Evolutionary conservation across 2,797 vertebrate genomes (phyloP).

Genomic region (Spinus pinus): DNA sequence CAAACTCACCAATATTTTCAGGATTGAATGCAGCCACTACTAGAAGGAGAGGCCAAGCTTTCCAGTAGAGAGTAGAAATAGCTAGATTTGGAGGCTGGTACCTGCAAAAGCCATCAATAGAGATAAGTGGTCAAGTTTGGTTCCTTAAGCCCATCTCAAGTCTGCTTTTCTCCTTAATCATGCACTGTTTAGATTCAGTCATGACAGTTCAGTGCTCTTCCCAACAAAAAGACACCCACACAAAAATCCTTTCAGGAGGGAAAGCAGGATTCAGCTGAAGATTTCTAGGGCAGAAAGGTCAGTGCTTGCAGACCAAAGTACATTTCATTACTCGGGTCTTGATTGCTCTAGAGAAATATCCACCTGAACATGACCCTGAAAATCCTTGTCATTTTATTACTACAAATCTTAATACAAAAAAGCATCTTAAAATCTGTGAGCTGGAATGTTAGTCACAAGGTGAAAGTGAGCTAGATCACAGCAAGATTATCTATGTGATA

Average conservation of each 20-base stretch:
- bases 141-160: neutral
- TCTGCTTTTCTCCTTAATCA: neutral
- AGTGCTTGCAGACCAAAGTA: neutral
- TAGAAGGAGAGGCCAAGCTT: slow-evolving; percentile 94
- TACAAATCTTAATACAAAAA: neutral
- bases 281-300: neutral
- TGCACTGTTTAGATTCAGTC: neutral
- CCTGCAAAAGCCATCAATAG: slow-evolving; percentile 68
- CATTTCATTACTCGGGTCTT: neutral
- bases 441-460: neutral
- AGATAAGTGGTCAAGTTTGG: neutral
- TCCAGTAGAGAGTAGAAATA: slow-evolving; percentile 97
- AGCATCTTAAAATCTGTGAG: neutral
- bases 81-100: slow-evolving; percentile 96
- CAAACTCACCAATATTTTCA: slow-evolving; percentile 90
- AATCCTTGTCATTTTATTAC: neutral
- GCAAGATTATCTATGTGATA: neutral
- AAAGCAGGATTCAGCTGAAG: neutral
- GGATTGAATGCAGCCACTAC: slow-evolving; percentile 97
- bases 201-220: neutral
- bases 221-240: neutral
- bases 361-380: neutral
- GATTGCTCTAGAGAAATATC: neutral
- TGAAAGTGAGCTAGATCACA: neutral
- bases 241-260: neutral